These are phyloP conservation scores for Acromyrmex heyeri DNA, from an alignment of 1,140 invertebrate species.

Conservation along the genomic window DNA sequence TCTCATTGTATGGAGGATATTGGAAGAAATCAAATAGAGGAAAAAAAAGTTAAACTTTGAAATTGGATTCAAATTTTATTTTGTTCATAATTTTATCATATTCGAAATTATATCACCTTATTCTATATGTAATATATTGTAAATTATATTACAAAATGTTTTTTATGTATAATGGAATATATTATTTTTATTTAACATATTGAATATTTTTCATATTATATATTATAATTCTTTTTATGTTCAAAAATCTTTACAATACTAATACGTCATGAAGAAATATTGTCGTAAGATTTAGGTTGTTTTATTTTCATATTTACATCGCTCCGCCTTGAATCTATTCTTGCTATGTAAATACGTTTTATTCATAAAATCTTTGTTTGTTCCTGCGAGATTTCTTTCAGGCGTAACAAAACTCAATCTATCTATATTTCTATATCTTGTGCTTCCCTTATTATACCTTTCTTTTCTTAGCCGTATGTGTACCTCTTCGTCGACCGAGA, in stretches of 20 bases:
- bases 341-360: slow-evolving; percentile 30
- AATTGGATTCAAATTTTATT: too few relatives aligned
- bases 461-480: not conserved
- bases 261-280: not conserved
- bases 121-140: not conserved
- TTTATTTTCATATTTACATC: slow-evolving; percentile 15
- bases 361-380: slow-evolving; percentile 57
- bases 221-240: not conserved
- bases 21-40: too few relatives aligned
- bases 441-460: not conserved
- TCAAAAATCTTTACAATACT: not conserved
- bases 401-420: slow-evolving; percentile 45
- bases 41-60: too few relatives aligned
- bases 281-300: not conserved
- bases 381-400: slow-evolving; percentile 34
- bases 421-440: slow-evolving; percentile 12
- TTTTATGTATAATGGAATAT: not conserved
- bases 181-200: not conserved
- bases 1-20: too few relatives aligned
- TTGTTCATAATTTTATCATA: too few relatives aligned
- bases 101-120: too few relatives aligned
- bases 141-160: slow-evolving; percentile 9
- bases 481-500: slow-evolving; percentile 15
- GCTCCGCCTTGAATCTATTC: not conserved
- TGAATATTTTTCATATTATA: not conserved